These are phyloP conservation scores for Chondrosia reniformis DNA, from an alignment of 37 sponge, comb jelly and placozoan genomes.

Conservation along the genomic window DNA sequence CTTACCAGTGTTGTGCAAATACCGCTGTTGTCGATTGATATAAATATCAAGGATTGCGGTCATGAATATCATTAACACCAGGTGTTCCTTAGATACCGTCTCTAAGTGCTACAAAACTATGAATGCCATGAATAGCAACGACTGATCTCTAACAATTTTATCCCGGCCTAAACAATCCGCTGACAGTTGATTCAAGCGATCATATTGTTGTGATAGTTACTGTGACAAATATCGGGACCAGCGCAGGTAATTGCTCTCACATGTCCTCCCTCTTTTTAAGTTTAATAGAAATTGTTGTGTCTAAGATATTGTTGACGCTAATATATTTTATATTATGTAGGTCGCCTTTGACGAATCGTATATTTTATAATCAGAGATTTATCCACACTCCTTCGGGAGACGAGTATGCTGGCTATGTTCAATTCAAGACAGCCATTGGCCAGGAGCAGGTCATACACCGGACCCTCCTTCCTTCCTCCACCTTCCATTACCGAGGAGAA, in stretches of 20 bases:
- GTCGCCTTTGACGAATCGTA: too few species aligned
- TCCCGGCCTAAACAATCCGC: background rate
- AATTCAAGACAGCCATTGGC: conserved; percentile 49
- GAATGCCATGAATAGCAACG: conserved; percentile 18
- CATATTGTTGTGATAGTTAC: background rate
- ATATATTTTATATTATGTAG: too few species aligned
- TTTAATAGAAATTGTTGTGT: too few species aligned
- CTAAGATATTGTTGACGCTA: too few species aligned
- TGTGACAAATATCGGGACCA: background rate
- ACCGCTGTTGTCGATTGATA: too few species aligned
- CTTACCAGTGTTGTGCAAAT: too few species aligned
- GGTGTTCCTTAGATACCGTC: conserved; percentile 14
- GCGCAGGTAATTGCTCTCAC: background rate
- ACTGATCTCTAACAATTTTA: background rate
- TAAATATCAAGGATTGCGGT: too few species aligned
- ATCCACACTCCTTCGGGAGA: conserved; percentile 1
- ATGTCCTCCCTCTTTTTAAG: too few species aligned
- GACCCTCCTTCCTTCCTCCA: conserved; percentile 20
- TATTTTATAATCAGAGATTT: too few species aligned
- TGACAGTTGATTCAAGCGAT: background rate
- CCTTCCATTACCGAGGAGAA: background rate
- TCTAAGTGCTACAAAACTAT: background rate
- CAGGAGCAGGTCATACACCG: conserved; percentile 64
- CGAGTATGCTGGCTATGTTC: conserved; percentile 66
- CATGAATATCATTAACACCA: conserved; percentile 15